Conservation (phyloP, 2,888 invertebrate species). For the Cephus rjabovi region DNA sequence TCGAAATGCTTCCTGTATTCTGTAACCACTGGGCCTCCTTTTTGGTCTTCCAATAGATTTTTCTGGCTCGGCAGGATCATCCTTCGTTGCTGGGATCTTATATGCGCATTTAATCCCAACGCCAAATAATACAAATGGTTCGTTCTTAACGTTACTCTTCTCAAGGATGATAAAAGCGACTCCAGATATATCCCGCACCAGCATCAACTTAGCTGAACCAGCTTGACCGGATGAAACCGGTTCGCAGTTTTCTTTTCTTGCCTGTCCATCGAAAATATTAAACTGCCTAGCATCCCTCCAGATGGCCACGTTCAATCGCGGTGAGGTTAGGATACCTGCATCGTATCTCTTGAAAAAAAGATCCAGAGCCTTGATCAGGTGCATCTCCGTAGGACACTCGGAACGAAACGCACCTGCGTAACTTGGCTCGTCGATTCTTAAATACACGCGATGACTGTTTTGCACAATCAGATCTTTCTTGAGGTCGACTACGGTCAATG, state of each 20-base stretch:
- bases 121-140: conserved; percentile 51
- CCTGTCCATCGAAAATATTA: conserved; percentile 57
- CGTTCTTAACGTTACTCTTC: conserved; percentile 51
- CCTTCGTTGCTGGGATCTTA: conserved; percentile 26
- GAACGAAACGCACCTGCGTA: conserved; percentile 58
- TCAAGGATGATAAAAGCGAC: conserved; percentile 56
- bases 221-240: conserved; percentile 28
- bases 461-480: conserved; percentile 43
- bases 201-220: conserved; percentile 54
- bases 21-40: conserved; percentile 50
- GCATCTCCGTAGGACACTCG: conserved; percentile 47
- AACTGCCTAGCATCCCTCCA: conserved; percentile 49
- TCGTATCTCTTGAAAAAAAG: conserved; percentile 51
- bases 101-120: conserved; percentile 37
- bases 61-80: conserved; percentile 31
- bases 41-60: conserved; percentile 32
- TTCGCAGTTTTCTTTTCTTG: conserved; percentile 45
- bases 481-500: conserved; percentile 48
- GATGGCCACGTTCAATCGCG: conserved; percentile 52
- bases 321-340: conserved; percentile 51
- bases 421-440: conserved; percentile 52
- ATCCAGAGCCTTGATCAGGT: conserved; percentile 54
- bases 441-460: conserved; percentile 41
- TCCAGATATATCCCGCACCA: conserved; percentile 45
- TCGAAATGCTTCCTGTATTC: conserved; percentile 45